Evolutionary conservation across 2,888 invertebrate genomes (phyloP), one percentile per base, ranked within the genome.

Genomic region (Lasius platythorax): DNA sequence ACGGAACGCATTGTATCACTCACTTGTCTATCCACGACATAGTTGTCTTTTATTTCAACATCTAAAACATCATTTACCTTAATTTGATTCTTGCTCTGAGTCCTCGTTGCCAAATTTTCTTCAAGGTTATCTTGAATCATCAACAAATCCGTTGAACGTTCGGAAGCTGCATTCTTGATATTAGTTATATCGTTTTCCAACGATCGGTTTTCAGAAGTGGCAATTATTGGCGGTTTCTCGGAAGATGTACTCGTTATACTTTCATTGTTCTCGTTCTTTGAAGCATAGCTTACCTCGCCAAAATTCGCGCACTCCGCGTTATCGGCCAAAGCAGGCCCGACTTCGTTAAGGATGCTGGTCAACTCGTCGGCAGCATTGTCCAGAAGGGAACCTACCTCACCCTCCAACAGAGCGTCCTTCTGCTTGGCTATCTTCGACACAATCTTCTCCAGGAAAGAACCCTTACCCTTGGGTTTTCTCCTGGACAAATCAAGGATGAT

Each of bases 381-480:
- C 74, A 93, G 84, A 18, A 93, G 83, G 11, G 92, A 92, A 0
- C 92, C 93, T 30, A 93, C 93, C 43, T 94, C 93, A 6, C 89
- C 90, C 37, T 94, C 94, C 30, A 94, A 83, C 43, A 93, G 70
- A 8, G 91, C 94, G 37, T 95, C 94, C 74, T 95, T 95, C 63
- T 95, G 92, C 75, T 94, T 94, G 0, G 94, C 95, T 30, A 95
- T 95, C 82, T 95, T 95, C 4, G 95, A 95, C 0, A 95, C 95
- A 8, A 95, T 95, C 88, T 94, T 95, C 76, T 95, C 95, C 11
- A 95, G 78, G 72, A 94, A 95, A 0, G 95, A 95, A 12, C 95
- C 95, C 63, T 95, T 95, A 0, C 94, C 94, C 33, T 92, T 94
- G 3, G 92, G 91, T 70, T 94, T 95, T 33, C 95, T 90, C 9